Conservation (phyloP, 2,113 vertebrate genomes). For the Chaetura pelagica region DNA sequence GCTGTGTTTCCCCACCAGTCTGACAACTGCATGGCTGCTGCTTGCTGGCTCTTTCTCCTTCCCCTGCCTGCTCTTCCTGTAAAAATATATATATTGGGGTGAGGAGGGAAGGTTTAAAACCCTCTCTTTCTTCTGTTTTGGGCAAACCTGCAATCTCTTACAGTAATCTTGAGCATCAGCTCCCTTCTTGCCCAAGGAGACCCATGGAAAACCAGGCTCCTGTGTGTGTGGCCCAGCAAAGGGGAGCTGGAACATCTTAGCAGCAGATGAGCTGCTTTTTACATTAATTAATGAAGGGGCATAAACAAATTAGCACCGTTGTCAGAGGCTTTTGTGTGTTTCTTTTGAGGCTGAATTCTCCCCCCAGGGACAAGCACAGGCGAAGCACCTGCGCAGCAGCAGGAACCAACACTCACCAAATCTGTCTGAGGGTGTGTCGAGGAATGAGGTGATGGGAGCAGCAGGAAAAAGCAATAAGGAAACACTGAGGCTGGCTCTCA, state of each 20-base stretch:
- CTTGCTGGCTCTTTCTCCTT: background rate
- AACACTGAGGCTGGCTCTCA: background rate
- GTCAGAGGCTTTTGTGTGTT: background rate
- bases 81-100: background rate
- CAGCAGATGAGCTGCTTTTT: background rate
- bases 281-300: background rate
- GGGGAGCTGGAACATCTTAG: background rate
- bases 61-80: background rate
- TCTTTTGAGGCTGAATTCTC: background rate
- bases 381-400: background rate
- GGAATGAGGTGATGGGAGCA: constrained; percentile 4
- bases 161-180: background rate
- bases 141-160: background rate
- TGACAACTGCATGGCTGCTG: background rate
- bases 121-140: background rate
- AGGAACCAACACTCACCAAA: background rate
- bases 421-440: constrained; percentile 28
- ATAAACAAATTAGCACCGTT: background rate
- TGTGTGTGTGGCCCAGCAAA: rapidly evolving
- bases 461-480: constrained; percentile 39
- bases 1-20: rapidly evolving
- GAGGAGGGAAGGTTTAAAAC: background rate
- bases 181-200: background rate
- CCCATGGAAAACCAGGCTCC: background rate
- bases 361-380: background rate